These are phyloP conservation scores for Tinea trinotella DNA, from an alignment of 2,888 invertebrate species.

Conservation along the genomic window DNA sequence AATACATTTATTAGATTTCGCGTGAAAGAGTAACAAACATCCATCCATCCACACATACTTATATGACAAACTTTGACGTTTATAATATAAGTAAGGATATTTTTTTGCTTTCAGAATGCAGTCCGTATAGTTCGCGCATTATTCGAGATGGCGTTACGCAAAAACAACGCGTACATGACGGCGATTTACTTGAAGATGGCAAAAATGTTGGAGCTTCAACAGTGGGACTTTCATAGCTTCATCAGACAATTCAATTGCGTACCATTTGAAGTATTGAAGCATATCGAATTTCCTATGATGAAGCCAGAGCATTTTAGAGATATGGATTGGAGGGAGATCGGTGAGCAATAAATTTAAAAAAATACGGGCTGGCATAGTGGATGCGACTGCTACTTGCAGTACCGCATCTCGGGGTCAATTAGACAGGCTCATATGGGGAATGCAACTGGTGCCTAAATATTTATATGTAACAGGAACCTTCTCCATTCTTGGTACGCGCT, in stretches of 20 bases:
- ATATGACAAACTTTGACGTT: no score
- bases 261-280: slow-evolving; percentile 82
- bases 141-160: slow-evolving; percentile 93
- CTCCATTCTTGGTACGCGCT: no score
- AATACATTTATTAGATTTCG: no score
- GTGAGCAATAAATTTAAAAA: slow-evolving; percentile 57
- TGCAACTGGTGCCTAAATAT: no score
- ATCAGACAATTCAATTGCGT: slow-evolving; percentile 88
- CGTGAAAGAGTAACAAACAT: no score
- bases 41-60: no score
- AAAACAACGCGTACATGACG: slow-evolving; percentile 92
- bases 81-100: no score
- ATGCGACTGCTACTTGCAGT: no score
- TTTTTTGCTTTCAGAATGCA: slow-evolving; percentile 88
- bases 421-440: no score
- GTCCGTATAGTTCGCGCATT: slow-evolving; percentile 91
- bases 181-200: slow-evolving; percentile 87
- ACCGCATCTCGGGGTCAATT: no score
- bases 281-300: slow-evolving; percentile 84
- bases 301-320: slow-evolving; percentile 85
- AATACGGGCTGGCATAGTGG: no score
- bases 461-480: no score
- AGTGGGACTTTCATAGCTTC: slow-evolving; percentile 91
- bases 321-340: slow-evolving; percentile 90
- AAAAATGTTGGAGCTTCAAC: slow-evolving; percentile 93